These are phyloP conservation scores for Caenorhabditis macrosperma DNA, from an alignment of 2,888 invertebrate genomes.

Conservation along the genomic window DNA sequence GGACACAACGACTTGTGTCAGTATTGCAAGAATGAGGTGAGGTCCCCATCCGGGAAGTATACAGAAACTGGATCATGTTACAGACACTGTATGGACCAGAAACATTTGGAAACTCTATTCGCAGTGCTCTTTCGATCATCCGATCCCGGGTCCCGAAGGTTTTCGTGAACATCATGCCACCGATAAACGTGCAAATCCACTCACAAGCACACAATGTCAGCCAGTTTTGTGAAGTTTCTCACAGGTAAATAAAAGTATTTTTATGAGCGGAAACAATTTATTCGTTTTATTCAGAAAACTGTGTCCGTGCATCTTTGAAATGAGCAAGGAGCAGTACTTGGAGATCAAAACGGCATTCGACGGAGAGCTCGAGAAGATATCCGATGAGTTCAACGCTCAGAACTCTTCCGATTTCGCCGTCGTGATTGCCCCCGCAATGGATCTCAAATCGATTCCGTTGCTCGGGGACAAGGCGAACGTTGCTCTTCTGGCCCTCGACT, in stretches of 20 bases:
- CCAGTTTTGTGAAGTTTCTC: constrained; percentile 61
- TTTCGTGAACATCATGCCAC: constrained; percentile 67
- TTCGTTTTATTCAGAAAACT: constrained; percentile 40
- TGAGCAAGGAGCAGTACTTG: constrained; percentile 21
- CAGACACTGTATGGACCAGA: constrained; percentile 46
- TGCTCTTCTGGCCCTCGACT: constrained; percentile 68
- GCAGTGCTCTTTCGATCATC: constrained; percentile 35
- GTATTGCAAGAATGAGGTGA: constrained; percentile 52
- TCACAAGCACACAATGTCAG: constrained; percentile 54
- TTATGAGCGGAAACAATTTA: neutral
- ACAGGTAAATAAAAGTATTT: constrained; percentile 44
- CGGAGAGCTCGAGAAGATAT: constrained; percentile 15
- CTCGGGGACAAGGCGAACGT: constrained; percentile 56
- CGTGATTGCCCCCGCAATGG: constrained; percentile 56
- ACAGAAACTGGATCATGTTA: too few relatives aligned
- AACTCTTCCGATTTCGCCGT: constrained; percentile 51
- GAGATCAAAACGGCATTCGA: constrained; percentile 41
- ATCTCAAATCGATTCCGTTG: constrained; percentile 52
- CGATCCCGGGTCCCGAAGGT: constrained; percentile 46
- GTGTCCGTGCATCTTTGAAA: constrained; percentile 60
- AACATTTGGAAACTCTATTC: constrained; percentile 27
- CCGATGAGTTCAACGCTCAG: constrained; percentile 8
- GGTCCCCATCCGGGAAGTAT: too few relatives aligned
- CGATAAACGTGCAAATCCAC: constrained; percentile 63
- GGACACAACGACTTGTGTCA: constrained; percentile 64